A percentile compares a stretch with the other conserved stretches of the same genome.
phyloP scores from a whole-genome alignment of 2,888 invertebrate genomes.

The Lysandra bellargus region DNA sequence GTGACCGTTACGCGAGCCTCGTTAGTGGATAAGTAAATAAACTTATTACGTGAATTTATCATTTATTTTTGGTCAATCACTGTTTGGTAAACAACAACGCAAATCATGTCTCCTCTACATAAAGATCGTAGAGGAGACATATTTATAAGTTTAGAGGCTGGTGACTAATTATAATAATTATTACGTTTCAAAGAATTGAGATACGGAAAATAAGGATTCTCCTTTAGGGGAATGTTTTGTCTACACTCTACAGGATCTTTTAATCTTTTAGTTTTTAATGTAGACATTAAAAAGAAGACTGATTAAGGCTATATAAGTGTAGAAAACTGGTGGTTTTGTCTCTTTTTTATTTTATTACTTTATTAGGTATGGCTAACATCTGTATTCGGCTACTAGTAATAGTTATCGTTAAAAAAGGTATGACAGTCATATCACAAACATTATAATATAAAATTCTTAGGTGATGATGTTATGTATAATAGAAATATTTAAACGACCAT shows the following conservation, averaged over 20 bases:
- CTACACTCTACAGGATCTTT: no score
- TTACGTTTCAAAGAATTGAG: no score
- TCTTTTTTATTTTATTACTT: no score
- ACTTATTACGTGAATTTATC: neutral
- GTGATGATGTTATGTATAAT: conserved; percentile 5
- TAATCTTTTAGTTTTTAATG: no score
- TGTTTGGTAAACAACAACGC: neutral
- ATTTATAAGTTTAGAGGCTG: neutral
- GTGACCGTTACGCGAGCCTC: conserved; percentile 7
- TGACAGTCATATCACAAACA: neutral
- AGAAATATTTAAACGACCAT: conserved; percentile 5
- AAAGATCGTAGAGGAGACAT: neutral
- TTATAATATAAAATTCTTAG: conserved; percentile 4
- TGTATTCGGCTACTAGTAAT: no score
- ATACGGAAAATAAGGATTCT: no score
- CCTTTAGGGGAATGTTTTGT: no score
- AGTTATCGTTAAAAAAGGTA: neutral
- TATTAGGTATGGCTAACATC: no score
- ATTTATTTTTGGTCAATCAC: neutral
- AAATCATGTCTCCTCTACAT: neutral
- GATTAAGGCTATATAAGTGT: no score
- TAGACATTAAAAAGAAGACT: no score
- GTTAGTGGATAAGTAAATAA: conserved; percentile 25
- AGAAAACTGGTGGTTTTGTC: no score
- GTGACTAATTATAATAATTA: no score